These are phyloP conservation scores for Urosaurus nigricauda DNA, from an alignment of 2,797 vertebrate species.

Conservation along the genomic window DNA sequence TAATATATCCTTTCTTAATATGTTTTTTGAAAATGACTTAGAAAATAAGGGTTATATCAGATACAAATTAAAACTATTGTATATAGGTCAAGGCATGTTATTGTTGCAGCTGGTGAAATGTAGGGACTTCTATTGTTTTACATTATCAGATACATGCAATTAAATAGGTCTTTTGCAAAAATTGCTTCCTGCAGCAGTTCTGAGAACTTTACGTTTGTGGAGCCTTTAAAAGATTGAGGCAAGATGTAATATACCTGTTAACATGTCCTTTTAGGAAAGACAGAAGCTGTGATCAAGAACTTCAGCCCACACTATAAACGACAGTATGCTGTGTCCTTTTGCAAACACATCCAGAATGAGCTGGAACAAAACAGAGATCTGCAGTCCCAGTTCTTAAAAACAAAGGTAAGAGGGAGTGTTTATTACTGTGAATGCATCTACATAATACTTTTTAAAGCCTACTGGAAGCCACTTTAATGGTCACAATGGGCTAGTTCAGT, in stretches of 20 bases:
- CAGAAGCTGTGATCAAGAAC: conserved; percentile 84
- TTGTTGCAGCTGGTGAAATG: no score
- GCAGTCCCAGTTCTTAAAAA: conserved; percentile 84
- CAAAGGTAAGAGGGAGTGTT: conserved; percentile 78
- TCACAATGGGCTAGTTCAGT: not conserved
- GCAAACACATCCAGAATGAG: conserved; percentile 85
- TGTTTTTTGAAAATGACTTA: not conserved
- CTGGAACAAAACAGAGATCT: conserved; percentile 83
- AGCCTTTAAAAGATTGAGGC: not conserved
- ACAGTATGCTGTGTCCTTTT: conserved; percentile 86
- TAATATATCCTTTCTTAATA: not conserved
- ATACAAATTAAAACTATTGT: not conserved
- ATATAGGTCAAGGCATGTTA: not conserved
- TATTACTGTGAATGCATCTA: not conserved
- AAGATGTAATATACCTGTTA: conserved; percentile 24
- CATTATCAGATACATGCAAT: not conserved
- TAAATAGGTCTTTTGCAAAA: not conserved
- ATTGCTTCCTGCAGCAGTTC: not conserved
- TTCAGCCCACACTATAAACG: conserved; percentile 88
- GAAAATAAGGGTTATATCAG: not conserved
- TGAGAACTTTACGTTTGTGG: not conserved
- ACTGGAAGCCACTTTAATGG: not conserved
- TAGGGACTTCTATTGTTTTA: not conserved
- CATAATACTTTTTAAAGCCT: not conserved
- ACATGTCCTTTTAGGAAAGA: conserved; percentile 79